Base-by-base conservation (phyloP, 2,888 invertebrate genomes). In the Coenonympha glycerion region DNA sequence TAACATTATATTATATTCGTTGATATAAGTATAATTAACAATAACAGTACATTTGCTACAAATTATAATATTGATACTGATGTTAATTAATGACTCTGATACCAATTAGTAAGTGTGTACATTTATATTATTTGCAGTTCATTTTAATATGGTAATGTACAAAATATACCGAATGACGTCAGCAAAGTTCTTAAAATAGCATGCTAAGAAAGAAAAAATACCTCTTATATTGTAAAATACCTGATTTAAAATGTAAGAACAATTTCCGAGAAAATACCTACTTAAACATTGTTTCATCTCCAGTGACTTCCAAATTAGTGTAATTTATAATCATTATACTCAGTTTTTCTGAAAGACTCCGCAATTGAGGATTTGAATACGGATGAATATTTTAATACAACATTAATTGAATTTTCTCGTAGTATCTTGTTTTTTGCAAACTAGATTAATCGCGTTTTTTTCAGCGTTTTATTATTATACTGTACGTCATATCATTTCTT, bases 291-390 rank as follows among this genome's bases (percentile, higher is more conserved):
- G 45, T 45, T 34, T 34, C 34, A 34, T 45, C 34, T 34, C 24
- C 22, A 45, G 22, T 11, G 24, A n/a, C 18, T 34, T 3, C 45
- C 16, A 51, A 47, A 51, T 46, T 46, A 34, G 26, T 51, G 18
- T 51, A 34, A 51, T 41, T 51, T 34, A 34, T 46, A 26, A 51
- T 41, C 8, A 40, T 51, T 46, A 34, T 39, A 33, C 15, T 45
- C 19, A 39, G 26, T 46, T 21, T 37, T 49, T 11, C 24, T 9
- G 22, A 39, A 15, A 30, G n/a, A 44, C 28, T 33, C 42, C 21
- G 34, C 34, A 45, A 34, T 34, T 45, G 16, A 16, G 34, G 33
- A 45, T 45, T 45, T 34, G 34, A 45, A 45, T 24, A 34, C n/a
- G 24, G 13, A 24, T 16, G 45, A 45, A 45, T 34, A 16, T 34